Evolutionary conservation across 2,113 vertebrate species (phyloP).

Genomic region (Shinisaurus crocodilurus): DNA sequence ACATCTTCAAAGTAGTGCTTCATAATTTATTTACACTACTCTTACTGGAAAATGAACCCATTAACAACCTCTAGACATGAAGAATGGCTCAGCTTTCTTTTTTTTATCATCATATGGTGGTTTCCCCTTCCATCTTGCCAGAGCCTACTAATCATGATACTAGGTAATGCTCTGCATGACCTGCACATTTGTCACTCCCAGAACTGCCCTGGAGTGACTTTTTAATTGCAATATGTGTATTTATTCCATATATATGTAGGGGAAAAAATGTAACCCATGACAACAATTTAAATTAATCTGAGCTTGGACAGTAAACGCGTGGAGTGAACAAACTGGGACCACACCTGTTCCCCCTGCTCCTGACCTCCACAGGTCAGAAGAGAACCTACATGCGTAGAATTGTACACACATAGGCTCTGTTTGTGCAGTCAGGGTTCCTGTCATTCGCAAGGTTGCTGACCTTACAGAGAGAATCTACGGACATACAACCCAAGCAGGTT

Average conservation of each 20-base stretch:
- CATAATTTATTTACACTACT: not conserved
- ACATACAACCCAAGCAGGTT: not conserved
- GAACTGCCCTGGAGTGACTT: not conserved
- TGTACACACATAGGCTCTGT: not conserved
- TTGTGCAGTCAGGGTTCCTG: not conserved
- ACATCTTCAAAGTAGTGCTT: slow-evolving; percentile 25
- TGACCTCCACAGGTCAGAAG: not conserved
- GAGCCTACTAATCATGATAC: not conserved
- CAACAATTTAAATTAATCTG: not conserved
- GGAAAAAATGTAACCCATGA: not conserved
- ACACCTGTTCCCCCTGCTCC: not conserved
- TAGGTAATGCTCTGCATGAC: not conserved
- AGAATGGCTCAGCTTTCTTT: not conserved
- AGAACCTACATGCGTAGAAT: not conserved
- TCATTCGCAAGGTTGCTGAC: not conserved
- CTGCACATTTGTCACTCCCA: not conserved
- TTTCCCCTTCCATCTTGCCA: fast-evolving
- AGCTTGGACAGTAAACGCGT: not conserved
- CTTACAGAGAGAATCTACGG: not conserved
- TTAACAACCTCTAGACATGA: not conserved
- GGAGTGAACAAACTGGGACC: not conserved
- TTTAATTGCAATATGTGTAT: not conserved
- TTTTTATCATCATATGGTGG: not conserved
- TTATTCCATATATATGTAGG: not conserved
- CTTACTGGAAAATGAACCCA: not conserved